A percentile compares a stretch with the other conserved stretches of the same genome.
These are phyloP conservation scores for Ptyas mucosa DNA, from an alignment of 2,113 vertebrate genomes.

Conservation along the genomic window DNA sequence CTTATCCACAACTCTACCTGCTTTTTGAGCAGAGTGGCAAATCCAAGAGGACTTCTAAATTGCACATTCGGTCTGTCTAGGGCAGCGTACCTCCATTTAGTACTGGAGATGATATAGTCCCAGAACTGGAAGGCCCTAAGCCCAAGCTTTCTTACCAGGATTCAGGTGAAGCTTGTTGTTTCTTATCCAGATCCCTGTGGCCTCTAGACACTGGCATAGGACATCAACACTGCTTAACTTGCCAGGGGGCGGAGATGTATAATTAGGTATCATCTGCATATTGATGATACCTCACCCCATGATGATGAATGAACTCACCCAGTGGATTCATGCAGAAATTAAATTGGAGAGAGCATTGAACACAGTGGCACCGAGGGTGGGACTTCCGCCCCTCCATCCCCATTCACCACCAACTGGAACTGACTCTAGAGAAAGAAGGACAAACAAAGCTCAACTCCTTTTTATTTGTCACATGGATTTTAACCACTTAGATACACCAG, in stretches of 20 bases:
- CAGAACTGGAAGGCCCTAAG: not conserved
- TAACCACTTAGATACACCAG: no score
- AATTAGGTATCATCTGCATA: not conserved
- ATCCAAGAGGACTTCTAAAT: not conserved
- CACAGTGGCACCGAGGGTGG: accelerated
- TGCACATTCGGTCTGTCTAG: not conserved
- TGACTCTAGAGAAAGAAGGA: not conserved
- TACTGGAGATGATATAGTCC: not conserved
- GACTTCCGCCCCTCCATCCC: not conserved
- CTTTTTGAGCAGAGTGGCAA: not conserved
- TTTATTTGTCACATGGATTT: no score
- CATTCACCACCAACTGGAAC: not conserved
- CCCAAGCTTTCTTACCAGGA: not conserved
- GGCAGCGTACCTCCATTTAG: not conserved
- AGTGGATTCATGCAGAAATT: not conserved
- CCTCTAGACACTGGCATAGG: not conserved
- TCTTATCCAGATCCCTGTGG: not conserved
- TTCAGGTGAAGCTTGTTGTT: not conserved
- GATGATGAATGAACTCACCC: not conserved
- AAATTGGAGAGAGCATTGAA: not conserved
- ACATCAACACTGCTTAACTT: not conserved
- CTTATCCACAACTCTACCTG: not conserved
- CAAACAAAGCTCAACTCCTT: not conserved
- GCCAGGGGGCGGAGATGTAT: not conserved
- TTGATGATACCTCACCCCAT: not conserved